Conservation (phyloP, 2,888 invertebrate species). For the Trachelus tabidus region DNA sequence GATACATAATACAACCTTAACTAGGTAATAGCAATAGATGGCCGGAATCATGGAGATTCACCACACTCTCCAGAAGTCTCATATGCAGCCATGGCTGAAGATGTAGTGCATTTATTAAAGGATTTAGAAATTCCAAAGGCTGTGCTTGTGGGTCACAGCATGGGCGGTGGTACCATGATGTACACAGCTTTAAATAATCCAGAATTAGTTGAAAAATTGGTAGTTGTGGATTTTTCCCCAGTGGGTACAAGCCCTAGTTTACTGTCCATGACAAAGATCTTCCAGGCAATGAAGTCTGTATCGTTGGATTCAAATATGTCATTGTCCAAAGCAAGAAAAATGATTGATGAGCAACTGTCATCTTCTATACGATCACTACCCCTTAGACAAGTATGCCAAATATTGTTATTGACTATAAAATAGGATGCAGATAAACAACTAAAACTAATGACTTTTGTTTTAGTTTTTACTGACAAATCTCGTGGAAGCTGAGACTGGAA, state of each 20-base stretch:
- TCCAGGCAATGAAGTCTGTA: conserved; percentile 76
- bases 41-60: conserved; percentile 95
- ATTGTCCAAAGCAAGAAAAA: conserved; percentile 77
- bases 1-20: neutral
- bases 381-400: conserved; percentile 66
- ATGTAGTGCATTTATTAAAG: conserved; percentile 76
- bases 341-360: conserved; percentile 75
- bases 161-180: conserved; percentile 96
- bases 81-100: conserved; percentile 80
- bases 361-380: conserved; percentile 70
- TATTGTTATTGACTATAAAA: neutral
- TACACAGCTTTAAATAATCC: conserved; percentile 80
- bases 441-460: conserved; percentile 27
- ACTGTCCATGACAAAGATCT: conserved; percentile 72
- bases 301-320: conserved; percentile 72
- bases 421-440: neutral
- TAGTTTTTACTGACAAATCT: conserved; percentile 90
- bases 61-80: conserved; percentile 80
- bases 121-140: conserved; percentile 74
- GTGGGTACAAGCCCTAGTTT: conserved; percentile 73
- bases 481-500: conserved; percentile 73
- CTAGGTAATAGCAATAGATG: conserved; percentile 83
- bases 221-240: conserved; percentile 81
- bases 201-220: conserved; percentile 73
- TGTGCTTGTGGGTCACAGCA: conserved; percentile 88